Evolutionary conservation across 2,113 vertebrate species (phyloP).

Genomic region (Melospiza melodia): DNA sequence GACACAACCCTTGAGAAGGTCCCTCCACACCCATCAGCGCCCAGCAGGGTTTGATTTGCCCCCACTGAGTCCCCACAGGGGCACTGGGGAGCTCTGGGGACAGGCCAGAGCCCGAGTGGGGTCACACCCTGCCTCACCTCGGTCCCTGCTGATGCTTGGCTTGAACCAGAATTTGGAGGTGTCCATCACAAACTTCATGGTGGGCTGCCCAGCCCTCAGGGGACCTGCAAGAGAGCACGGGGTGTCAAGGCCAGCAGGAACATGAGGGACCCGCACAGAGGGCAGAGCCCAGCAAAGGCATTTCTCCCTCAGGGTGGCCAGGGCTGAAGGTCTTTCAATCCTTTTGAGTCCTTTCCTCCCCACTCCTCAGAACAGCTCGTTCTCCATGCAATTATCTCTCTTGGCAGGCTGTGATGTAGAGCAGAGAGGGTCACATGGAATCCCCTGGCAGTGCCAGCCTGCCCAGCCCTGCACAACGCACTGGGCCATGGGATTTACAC

Average conservation of each 20-base stretch:
- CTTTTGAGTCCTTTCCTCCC: not conserved
- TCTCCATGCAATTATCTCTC: not conserved
- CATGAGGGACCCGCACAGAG: not conserved
- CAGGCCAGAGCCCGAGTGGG: rapidly evolving
- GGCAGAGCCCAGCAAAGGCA: not conserved
- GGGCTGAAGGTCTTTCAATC: not conserved
- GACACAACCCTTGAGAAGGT: not conserved
- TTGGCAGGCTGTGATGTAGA: not conserved
- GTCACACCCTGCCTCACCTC: slow-evolving; percentile 73
- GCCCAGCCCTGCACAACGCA: not conserved
- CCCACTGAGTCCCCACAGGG: not conserved
- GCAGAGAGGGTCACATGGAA: not conserved
- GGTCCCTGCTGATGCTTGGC: slow-evolving; percentile 83
- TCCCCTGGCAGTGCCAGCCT: not conserved
- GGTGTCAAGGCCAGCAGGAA: not conserved
- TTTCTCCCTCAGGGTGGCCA: not conserved
- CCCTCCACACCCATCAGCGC: not conserved
- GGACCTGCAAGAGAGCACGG: slow-evolving; percentile 41
- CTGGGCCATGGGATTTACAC: not conserved
- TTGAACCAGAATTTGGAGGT: slow-evolving; percentile 92
- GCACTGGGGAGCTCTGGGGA: not conserved
- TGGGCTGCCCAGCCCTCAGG: slow-evolving; percentile 75
- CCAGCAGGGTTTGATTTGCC: rapidly evolving
- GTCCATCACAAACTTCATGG: slow-evolving; percentile 97
- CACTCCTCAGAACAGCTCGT: not conserved